Evolutionary conservation across 2,888 invertebrate species (phyloP), one percentile per base, ranked within the genome.

Genomic region (Zeuzera pyrina): DNA sequence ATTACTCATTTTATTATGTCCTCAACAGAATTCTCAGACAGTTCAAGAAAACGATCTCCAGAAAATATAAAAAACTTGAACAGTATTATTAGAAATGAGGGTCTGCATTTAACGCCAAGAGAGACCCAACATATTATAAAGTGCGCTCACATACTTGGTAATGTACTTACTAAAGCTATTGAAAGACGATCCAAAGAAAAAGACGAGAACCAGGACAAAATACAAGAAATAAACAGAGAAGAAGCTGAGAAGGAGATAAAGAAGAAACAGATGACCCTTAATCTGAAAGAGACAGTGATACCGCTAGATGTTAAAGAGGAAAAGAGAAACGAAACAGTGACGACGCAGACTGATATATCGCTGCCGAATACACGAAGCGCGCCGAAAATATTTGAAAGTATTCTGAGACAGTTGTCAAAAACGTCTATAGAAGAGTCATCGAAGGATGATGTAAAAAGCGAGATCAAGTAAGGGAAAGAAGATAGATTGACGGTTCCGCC

Each of bases 301-400:
- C 77, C 79, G 0, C 37, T 57, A 1, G 55, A 61, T 11, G 61
- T 57, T 0, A 47, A 55, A 29, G 60, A 60, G 23, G 66, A 64
- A 46, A 72, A 60, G 54, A 67, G 37, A 57, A 47, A 60, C 37
- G 76, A 76, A 38, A 69, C 67, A 0, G 74, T 62, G 1, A 73
- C 69, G 0, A 81, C 81, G 0, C 83, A 83, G 40, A 83, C 83
- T 1, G 83, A 83, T 40, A 83, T 83, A 28, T 83, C 83, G 2
- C 38, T 81, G 19, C 83, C 83, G 1, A 83, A 83, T 33, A 83
- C 83, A 0, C 73, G 69, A 47, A 79, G 77, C 41, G 83, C 83
- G 47, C 83, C 83, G n/a, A 67, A 52, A 41, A 83, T 83, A 1
- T 83, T 83, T 40, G 83, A 83, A 43, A 79, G 67, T 15, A 81